Percentiles rank a stretch among this genome's conserved stretches.
These are phyloP conservation scores for Empidonax traillii DNA, from an alignment of 2,113 vertebrate genomes.

Conservation along the genomic window DNA sequence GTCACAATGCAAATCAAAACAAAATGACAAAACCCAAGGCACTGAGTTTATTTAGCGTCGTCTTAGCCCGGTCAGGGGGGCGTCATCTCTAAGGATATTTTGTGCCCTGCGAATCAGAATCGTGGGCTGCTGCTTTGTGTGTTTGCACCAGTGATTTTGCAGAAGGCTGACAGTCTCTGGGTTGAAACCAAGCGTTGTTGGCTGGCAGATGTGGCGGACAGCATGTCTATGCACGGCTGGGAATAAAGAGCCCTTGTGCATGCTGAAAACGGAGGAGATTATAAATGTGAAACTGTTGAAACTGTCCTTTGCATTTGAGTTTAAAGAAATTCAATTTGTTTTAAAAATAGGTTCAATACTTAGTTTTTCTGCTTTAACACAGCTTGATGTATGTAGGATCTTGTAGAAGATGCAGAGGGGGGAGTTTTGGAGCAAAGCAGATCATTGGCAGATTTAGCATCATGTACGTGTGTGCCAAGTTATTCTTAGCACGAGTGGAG, in stretches of 20 bases:
- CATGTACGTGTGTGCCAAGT: rapidly evolving
- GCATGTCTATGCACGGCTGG: constrained; percentile 32
- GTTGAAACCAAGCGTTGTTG: constrained; percentile 45
- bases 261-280: background rate
- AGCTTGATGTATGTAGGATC: background rate
- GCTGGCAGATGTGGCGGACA: constrained; percentile 57
- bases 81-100: background rate
- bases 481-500: background rate
- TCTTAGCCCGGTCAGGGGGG: background rate
- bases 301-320: background rate
- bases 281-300: background rate
- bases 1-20: background rate
- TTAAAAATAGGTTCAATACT: background rate
- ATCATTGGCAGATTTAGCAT: background rate
- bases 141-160: constrained; percentile 33
- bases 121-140: background rate
- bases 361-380: background rate
- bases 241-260: constrained; percentile 30
- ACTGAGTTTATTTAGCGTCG: background rate
- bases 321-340: background rate
- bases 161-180: constrained; percentile 61
- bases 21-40: rapidly evolving
- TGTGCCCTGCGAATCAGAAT: background rate
- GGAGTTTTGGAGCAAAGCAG: background rate
- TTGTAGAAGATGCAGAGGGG: background rate